phyloP scores from a whole-genome alignment of 2,888 invertebrate genomes.

The Ochropacha duplaris region DNA sequence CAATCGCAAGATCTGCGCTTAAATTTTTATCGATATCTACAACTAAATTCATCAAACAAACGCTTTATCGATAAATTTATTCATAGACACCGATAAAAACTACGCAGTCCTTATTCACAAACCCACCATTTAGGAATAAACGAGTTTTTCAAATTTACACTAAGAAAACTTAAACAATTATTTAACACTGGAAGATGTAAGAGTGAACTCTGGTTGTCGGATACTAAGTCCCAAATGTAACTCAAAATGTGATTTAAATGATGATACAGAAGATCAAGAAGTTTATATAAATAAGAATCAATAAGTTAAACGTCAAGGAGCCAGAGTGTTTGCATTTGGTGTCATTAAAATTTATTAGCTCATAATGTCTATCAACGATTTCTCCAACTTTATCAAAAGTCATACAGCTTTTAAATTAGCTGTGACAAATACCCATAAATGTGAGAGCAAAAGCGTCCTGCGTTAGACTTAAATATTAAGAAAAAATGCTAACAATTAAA shows the following conservation, averaged over 20 bases:
- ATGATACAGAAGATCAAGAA: not conserved
- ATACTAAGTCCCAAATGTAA: not conserved
- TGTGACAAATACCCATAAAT: constrained; percentile 28
- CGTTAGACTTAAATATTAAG: constrained; percentile 72
- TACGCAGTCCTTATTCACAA: constrained; percentile 44
- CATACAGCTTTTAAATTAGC: constrained; percentile 17
- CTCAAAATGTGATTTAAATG: not conserved
- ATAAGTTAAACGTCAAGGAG: not conserved
- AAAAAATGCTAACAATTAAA: constrained; percentile 76
- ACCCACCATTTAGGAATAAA: constrained; percentile 46
- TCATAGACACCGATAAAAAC: constrained; percentile 18
- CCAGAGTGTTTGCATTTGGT: not conserved
- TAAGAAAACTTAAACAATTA: constrained; percentile 56
- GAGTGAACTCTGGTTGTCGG: constrained; percentile 33
- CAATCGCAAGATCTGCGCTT: constrained; percentile 24
- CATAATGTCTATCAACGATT: not conserved
- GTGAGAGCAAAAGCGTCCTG: constrained; percentile 60
- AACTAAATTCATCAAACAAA: constrained; percentile 4
- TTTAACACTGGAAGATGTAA: constrained; percentile 58
- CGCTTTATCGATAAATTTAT: constrained; percentile 11
- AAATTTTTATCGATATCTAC: constrained; percentile 24
- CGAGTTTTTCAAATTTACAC: constrained; percentile 37
- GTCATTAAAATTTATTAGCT: not conserved
- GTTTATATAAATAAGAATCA: not conserved
- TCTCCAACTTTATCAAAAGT: constrained; percentile 35